Conservation (phyloP, 2,113 vertebrate genomes). For the Triplophysa tibetana region DNA sequence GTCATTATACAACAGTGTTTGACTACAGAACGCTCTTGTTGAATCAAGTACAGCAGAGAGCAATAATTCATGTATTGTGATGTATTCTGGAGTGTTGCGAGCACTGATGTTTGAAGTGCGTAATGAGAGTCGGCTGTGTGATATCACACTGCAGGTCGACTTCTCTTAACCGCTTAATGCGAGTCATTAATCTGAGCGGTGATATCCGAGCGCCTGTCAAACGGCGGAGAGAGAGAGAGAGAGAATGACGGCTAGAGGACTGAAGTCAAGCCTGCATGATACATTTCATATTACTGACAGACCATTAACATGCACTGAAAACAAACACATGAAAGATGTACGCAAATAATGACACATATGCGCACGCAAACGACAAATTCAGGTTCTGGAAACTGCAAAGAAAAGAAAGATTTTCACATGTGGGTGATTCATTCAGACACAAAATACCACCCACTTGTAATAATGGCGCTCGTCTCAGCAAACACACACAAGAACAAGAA, state of each 20-base stretch:
- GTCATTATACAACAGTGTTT: too few relatives aligned
- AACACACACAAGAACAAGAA: too few relatives aligned
- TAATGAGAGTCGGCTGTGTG: conserved; percentile 29
- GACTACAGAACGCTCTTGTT: too few relatives aligned
- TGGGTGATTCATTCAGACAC: too few relatives aligned
- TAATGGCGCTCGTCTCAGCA: too few relatives aligned
- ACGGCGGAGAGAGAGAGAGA: background rate
- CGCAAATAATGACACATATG: background rate
- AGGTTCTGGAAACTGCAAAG: too few relatives aligned
- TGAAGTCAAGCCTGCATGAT: background rate
- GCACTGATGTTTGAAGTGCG: background rate
- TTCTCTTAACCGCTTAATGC: conserved; percentile 77
- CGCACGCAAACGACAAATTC: background rate
- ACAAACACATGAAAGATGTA: background rate
- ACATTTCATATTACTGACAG: background rate
- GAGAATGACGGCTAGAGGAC: background rate
- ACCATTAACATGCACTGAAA: background rate
- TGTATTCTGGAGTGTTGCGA: too few relatives aligned
- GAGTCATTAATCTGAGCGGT: conserved; percentile 78
- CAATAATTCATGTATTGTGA: conserved; percentile 32
- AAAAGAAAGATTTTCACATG: too few relatives aligned
- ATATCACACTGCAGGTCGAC: conserved; percentile 47
- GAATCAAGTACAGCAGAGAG: background rate
- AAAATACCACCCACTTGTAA: too few relatives aligned
- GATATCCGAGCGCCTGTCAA: conserved; percentile 79